Base-by-base conservation (phyloP, 1,140 invertebrate genomes). In the Leptinotarsa undecemlineata region DNA sequence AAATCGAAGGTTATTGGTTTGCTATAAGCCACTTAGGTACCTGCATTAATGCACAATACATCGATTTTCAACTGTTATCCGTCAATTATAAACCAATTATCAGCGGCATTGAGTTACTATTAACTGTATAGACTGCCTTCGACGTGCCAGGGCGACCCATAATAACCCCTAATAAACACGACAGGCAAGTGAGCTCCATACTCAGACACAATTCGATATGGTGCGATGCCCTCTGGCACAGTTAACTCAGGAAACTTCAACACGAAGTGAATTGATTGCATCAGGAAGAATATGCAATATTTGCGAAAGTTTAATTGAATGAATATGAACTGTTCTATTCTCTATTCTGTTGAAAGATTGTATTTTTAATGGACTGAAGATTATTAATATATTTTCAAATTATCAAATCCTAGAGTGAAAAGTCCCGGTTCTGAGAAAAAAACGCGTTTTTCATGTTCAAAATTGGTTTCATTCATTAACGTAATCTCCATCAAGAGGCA, bases 31-130 rank as follows among this genome's bases (percentile, higher is more conserved):
- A 4, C 4, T 4, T 17, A 57, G 17, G 5, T 57, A 57, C 51
- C 51, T 57, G n/a, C 17, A 57, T 19, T 57, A 57, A 57, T 57
- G n/a, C 15, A 15, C 51, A 57, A 57, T 57, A 57, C 13, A 15
- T 57, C 51, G 51, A 57, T 57, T 57, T 57, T 57, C 51, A n/a
- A 57, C 51, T 57, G 17, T 57, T 57, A 57, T 57, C 13, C 51
- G 51, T 57, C n/a, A 19, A 57, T 19, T 57, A 57, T 57, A 57
- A 57, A 57, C 51, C 51, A 57, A 57, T 57, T 57, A 57, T 57
- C n/a, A 57, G 51, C 51, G 13, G n/a, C 51, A 57, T 57, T 57
- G 51, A 57, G 15, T 57, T 57, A 57, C 51, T 57, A 57, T 57
- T 57, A 57, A 8, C 15, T 57, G 51, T 57, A 57, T 57, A 19